These are phyloP conservation scores for Leptoclinus maculatus DNA, from an alignment of 2,797 vertebrate genomes.

Conservation along the genomic window DNA sequence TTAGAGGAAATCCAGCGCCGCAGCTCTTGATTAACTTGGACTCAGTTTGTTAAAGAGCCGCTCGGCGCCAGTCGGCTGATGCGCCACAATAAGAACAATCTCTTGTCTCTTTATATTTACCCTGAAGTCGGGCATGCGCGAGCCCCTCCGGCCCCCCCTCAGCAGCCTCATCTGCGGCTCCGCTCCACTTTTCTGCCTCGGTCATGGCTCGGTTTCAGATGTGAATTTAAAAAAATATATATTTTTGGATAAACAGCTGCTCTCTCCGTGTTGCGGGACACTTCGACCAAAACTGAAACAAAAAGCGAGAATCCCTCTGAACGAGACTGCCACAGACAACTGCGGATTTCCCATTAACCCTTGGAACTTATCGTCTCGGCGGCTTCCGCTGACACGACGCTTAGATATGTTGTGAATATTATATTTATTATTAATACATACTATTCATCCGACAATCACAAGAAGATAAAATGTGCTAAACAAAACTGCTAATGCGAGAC, in stretches of 20 bases:
- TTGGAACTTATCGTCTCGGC: constrained; percentile 21
- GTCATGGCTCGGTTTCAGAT: constrained; percentile 61
- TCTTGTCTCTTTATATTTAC: constrained; percentile 92
- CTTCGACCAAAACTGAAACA: constrained; percentile 70
- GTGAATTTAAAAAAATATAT: background rate
- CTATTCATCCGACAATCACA: background rate
- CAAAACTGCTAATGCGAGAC: background rate
- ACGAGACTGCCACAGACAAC: constrained; percentile 52
- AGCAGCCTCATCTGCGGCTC: constrained; percentile 65
- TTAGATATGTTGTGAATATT: background rate
- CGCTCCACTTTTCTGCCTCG: constrained; percentile 53
- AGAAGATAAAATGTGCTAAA: background rate
- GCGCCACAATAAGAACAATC: constrained; percentile 89
- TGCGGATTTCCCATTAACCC: constrained; percentile 73
- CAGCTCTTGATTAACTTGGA: constrained; percentile 83
- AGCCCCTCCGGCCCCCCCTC: constrained; percentile 52
- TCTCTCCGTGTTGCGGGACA: constrained; percentile 48
- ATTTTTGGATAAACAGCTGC: constrained; percentile 52
- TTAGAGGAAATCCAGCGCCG: constrained; percentile 70
- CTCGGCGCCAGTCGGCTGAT: constrained; percentile 93
- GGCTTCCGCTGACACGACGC: constrained; percentile 47
- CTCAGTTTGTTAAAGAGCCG: constrained; percentile 85
- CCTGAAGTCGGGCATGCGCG: constrained; percentile 82
- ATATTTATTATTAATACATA: background rate
- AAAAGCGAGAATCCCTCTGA: constrained; percentile 67